These are phyloP conservation scores for Pygoscelis adeliae DNA, from an alignment of 2,113 vertebrate species.

Conservation along the genomic window DNA sequence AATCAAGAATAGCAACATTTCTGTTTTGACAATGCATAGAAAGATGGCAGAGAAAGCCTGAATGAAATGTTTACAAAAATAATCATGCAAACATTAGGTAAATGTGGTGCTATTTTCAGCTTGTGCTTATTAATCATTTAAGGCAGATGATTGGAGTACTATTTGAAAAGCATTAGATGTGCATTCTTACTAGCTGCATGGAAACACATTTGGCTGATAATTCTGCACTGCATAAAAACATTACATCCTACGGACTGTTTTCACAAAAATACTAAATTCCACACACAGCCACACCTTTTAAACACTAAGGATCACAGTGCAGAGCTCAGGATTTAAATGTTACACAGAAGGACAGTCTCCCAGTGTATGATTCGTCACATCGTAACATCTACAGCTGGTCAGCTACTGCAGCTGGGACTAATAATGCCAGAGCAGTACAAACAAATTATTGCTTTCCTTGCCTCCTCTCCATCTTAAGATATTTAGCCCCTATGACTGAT, in stretches of 20 bases:
- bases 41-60: constrained; percentile 19
- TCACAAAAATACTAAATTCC: not conserved
- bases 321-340: not conserved
- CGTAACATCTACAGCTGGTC: not conserved
- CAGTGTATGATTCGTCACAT: not conserved
- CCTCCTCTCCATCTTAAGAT: not conserved
- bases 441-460: not conserved
- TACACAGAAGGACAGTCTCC: not conserved
- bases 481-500: not conserved
- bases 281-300: not conserved
- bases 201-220: not conserved
- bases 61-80: constrained; percentile 47
- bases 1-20: not conserved
- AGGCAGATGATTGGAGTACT: constrained; percentile 9
- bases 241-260: not conserved
- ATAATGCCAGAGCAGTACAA: not conserved
- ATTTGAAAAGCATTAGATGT: constrained; percentile 22
- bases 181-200: not conserved
- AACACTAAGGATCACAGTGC: not conserved
- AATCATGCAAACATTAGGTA: constrained; percentile 50
- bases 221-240: not conserved
- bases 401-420: not conserved
- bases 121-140: constrained; percentile 65
- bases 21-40: constrained; percentile 34
- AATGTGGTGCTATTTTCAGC: constrained; percentile 50